Percentiles rank a stretch among this genome's conserved stretches.
Conservation (phyloP, 2,888 invertebrate genomes). For the Mesorhabditis spiculigera region DNA sequence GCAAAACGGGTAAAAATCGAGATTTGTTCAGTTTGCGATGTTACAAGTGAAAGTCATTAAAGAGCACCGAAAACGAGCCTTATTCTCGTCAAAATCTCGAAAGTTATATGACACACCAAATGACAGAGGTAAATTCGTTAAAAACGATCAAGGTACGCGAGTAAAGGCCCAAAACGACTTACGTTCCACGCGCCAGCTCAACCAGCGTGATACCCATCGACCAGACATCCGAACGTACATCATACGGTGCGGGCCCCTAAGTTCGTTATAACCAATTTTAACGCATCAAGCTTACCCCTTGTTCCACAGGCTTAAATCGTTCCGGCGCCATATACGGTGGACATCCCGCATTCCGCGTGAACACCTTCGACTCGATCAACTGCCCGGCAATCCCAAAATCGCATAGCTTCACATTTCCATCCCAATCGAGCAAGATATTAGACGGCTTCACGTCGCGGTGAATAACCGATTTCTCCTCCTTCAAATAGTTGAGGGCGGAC, state of each 20-base stretch:
- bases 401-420: slow-evolving; percentile 92
- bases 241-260: slow-evolving; percentile 77
- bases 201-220: slow-evolving; percentile 79
- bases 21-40: too few species aligned
- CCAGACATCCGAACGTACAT: slow-evolving; percentile 99
- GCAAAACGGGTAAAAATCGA: too few species aligned
- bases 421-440: slow-evolving; percentile 88
- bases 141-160: neutral
- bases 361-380: slow-evolving; percentile 81
- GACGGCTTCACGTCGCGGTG: slow-evolving; percentile 70
- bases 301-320: slow-evolving; percentile 23
- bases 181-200: slow-evolving; percentile 91
- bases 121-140: too few species aligned
- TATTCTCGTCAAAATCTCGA: too few species aligned
- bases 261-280: slow-evolving; percentile 75
- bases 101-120: too few species aligned
- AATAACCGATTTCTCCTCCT: slow-evolving; percentile 72
- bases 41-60: too few species aligned
- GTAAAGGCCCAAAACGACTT: slow-evolving; percentile 58
- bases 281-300: neutral
- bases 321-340: slow-evolving; percentile 91
- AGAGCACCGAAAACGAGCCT: too few species aligned
- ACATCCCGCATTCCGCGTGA: slow-evolving; percentile 76
- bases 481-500: slow-evolving; percentile 91
- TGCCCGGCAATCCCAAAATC: slow-evolving; percentile 92